A percentile compares a stretch with the other conserved stretches of the same genome.
Evolutionary conservation across 1,140 invertebrate genomes (phyloP).

Genomic region (Zaprionus camerounensis): DNA sequence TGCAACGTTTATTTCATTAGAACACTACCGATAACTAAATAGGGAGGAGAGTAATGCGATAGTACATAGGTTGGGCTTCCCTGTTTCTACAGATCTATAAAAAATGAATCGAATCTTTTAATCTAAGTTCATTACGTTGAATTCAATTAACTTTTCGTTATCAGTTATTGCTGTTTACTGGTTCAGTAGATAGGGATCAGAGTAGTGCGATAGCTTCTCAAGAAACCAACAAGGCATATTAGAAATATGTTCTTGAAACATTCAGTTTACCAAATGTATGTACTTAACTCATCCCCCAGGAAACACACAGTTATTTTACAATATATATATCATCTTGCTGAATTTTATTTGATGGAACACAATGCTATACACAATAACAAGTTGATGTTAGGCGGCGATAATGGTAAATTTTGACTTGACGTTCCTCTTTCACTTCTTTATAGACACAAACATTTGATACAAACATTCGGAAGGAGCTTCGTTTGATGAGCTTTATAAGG

Average conservation of each 20-base stretch:
- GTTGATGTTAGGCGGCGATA: constrained; percentile 60
- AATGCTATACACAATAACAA: constrained; percentile 66
- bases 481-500: constrained; percentile 24
- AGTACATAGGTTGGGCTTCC: no score
- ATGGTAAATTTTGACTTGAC: constrained; percentile 24
- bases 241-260: no score
- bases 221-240: no score
- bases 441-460: constrained; percentile 76
- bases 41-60: background rate
- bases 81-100: no score
- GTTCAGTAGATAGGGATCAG: no score
- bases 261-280: no score
- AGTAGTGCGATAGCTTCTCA: fast-evolving
- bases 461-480: constrained; percentile 66
- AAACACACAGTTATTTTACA: background rate
- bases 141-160: no score
- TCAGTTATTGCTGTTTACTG: no score
- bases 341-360: constrained; percentile 71
- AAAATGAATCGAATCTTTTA: no score
- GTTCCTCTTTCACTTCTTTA: constrained; percentile 30
- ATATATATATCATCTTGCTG: constrained; percentile 63
- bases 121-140: no score
- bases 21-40: no score
- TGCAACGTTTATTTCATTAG: background rate
- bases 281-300: no score